phyloP scores from a whole-genome alignment of 2,797 vertebrate genomes.

The Sebastes oblongus region DNA sequence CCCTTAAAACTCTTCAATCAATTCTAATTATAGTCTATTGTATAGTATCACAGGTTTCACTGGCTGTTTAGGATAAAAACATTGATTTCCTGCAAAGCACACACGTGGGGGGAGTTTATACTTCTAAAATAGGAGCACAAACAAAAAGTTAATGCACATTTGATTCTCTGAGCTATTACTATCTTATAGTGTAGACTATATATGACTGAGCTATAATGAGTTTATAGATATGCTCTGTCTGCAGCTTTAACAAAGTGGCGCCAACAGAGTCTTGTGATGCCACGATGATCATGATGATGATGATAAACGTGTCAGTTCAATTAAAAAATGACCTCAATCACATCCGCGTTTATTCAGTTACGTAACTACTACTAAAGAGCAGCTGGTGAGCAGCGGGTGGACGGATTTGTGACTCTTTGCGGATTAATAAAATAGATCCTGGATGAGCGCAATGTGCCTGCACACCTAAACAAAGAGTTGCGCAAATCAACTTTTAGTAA shows the following conservation, averaged over 20 bases:
- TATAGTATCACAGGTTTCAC: not conserved
- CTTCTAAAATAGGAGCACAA: not conserved
- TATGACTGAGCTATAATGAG: accelerated
- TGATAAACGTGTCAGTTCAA: conserved; percentile 72
- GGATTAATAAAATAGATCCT: conserved; percentile 5
- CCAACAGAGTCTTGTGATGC: conserved; percentile 87
- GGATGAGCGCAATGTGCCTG: not conserved
- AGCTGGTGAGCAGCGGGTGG: not conserved
- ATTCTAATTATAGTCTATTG: not conserved
- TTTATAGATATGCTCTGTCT: not conserved
- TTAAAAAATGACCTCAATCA: conserved; percentile 71
- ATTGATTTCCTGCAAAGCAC: not conserved
- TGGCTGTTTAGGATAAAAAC: not conserved
- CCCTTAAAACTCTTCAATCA: not conserved
- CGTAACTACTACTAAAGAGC: not conserved
- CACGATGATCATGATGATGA: not conserved
- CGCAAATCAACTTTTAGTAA: not conserved
- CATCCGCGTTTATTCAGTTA: conserved; percentile 75
- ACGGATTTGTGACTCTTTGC: no score
- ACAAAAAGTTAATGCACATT: not conserved
- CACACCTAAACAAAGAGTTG: not conserved
- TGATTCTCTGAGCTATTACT: no score
- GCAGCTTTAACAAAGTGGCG: conserved; percentile 89
- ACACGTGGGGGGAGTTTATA: not conserved
- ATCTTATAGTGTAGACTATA: not conserved